Evolutionary conservation across 1,140 invertebrate species (phyloP), one percentile per base, ranked within the genome.

Genomic region (Arion vulgaris): DNA sequence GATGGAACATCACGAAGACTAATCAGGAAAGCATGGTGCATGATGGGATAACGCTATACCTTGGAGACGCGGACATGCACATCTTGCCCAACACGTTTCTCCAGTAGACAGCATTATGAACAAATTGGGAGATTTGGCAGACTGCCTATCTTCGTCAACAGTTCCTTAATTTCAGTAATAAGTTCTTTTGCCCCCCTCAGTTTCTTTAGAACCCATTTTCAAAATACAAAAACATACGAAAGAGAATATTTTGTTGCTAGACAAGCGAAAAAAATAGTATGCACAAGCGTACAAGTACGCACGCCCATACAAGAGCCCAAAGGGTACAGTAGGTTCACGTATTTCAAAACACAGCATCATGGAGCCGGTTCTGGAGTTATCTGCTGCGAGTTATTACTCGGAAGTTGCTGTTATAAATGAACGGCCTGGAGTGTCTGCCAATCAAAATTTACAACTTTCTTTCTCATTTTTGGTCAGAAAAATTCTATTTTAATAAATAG

Each of bases 41-140:
- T 66, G 62, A 57, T 57, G 53, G 53, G 62, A 28, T 66, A 66
- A 32, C 62, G 62, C 62, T 66, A 66, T 66, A 66, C 2, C n/a
- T 32, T 32, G 19, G 62, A 66, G 28, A 32, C n/a, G 53, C 5
- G 62, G 28, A 32, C n/a, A 66, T 23, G 62, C 4, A 7, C n/a
- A 66, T 66, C 7, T 28, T 66, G 9, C 62, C 17, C 5, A n/a
- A 32, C 11, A 28, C 17, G 5, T 66, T 32, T 17, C 62, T 32
- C 32, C 62, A 66, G 28, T 7, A 34, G 9, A 66, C 2, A 32
- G 11, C 62, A 34, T 2, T 32, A 5, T 13, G 62, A 66, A 66
- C 17, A 66, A 32, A 32, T 32, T 17, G 51, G n/a, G n/a, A 66
- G 62, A 66, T 66, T 23, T 28, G 28, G 5, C 17, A 66, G 62